Percentiles rank a stretch among this genome's conserved stretches.
These are phyloP conservation scores for Tiphia femorata DNA, from an alignment of 2,888 invertebrate species.

Conservation along the genomic window DNA sequence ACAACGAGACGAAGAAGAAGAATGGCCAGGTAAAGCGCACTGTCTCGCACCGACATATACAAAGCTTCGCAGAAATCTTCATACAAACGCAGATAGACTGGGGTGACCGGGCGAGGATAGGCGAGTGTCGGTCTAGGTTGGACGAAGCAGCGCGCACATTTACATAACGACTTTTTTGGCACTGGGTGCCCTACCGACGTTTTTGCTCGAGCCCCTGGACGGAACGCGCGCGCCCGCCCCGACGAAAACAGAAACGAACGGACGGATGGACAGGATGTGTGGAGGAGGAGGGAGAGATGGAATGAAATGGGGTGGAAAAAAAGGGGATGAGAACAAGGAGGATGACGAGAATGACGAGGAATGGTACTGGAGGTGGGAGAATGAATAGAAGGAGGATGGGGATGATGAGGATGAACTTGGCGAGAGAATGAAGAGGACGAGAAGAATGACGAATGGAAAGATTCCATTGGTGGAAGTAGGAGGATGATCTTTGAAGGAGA, in stretches of 20 bases:
- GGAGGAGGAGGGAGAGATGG: no score
- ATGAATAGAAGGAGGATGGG: no score
- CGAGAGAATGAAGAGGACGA: no score
- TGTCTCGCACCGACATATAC: background rate
- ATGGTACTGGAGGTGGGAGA: no score
- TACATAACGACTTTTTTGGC: constrained; percentile 65
- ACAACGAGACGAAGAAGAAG: background rate
- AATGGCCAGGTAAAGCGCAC: background rate
- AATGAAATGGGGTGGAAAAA: no score
- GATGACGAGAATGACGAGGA: no score
- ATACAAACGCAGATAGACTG: background rate
- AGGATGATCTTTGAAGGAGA: no score
- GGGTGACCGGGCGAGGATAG: background rate
- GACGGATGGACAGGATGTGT: background rate
- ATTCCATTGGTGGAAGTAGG: no score
- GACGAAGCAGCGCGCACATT: constrained; percentile 55
- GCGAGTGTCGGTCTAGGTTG: constrained; percentile 30
- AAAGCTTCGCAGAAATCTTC: background rate
- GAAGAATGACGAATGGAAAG: no score
- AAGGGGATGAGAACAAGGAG: no score
- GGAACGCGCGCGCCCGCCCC: constrained; percentile 38
- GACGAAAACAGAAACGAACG: background rate
- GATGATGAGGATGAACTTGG: no score
- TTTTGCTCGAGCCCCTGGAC: constrained; percentile 48
- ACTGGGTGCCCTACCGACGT: constrained; percentile 42